Evolutionary conservation across 2,113 vertebrate genomes (phyloP), one percentile per base, ranked within the genome.

Genomic region (Pluvianellus socialis): DNA sequence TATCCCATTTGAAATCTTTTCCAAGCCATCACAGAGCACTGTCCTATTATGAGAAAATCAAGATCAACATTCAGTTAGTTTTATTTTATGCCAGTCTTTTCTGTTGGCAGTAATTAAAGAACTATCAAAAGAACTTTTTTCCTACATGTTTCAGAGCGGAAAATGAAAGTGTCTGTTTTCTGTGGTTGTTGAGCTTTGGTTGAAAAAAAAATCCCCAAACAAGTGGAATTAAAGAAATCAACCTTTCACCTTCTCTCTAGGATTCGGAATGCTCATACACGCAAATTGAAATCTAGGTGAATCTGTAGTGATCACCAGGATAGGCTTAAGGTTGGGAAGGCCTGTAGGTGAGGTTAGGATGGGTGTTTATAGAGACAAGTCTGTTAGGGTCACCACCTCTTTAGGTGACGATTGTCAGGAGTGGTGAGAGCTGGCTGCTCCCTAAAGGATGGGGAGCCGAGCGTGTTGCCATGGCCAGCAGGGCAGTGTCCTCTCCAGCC

Each of bases 221-320:
- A 38, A 38, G 38, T 7, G 38, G 38, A 38, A 38, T 38, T 38
- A 38, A 38, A 38, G 38, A 38, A 38, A 38, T 38, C 38, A 38
- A 38, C 38, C 38, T 38, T 38, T 38, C 10, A 8, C 12, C 67
- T 73, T 72, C n/a, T 50, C 22, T 5, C 79, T 49, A 26, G 47
- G 27, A 22, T 71, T 73, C 33, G 67, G 42, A 32, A 23, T 59
- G 44, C 26, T 71, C 1, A 0, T 75, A 3, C 4, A 2, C 7
- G 22, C 22, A 49, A 40, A 35, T 58, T 62, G 35, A 20, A 47
- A 66, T 77, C 27, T 44, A n/a, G 63, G 12, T 66, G 24, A 33
- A 59, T 38, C 44, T 42, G 24, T 68, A 38, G 20, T 0, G 0
- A 56, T 68, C 44, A 28, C 22, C 50, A 65, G 26, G 26, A 19